These are phyloP conservation scores for Zalophus californianus DNA, from an alignment of 2,797 vertebrate species.

Conservation along the genomic window DNA sequence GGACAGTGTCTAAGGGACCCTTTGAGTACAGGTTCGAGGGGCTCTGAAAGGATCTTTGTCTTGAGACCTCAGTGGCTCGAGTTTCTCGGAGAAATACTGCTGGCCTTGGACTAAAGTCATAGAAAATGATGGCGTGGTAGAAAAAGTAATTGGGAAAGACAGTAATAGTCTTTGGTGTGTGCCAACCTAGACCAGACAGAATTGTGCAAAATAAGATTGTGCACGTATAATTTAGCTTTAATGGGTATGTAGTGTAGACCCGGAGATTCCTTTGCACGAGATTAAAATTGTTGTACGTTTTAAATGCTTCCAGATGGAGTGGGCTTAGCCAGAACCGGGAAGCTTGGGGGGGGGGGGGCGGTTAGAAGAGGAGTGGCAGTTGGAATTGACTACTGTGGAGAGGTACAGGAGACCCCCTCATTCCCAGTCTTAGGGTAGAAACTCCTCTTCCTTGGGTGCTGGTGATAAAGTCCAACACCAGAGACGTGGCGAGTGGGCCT, in stretches of 20 bases:
- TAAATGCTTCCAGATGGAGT: slow-evolving; percentile 77
- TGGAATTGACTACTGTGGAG: not conserved
- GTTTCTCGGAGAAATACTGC: not conserved
- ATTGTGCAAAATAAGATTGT: slow-evolving; percentile 27
- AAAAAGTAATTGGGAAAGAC: not conserved
- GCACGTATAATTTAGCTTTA: slow-evolving; percentile 54
- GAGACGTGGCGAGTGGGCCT: not conserved
- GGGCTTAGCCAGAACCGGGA: slow-evolving; percentile 12
- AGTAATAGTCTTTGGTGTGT: not conserved
- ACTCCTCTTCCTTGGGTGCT: not conserved
- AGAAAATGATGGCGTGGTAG: not conserved
- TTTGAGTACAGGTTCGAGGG: not conserved
- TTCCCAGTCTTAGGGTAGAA: not conserved
- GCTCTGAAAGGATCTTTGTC: not conserved
- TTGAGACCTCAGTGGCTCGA: not conserved
- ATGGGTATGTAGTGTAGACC: slow-evolving; percentile 37
- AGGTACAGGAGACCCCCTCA: not conserved
- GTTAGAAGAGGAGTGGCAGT: not conserved
- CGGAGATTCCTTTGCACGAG: slow-evolving; percentile 32
- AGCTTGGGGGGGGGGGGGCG: not conserved
- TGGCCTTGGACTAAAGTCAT: not conserved
- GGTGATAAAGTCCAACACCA: not conserved
- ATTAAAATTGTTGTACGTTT: slow-evolving; percentile 66
- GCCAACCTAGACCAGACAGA: not conserved
- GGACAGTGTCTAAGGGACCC: not conserved